Base-by-base conservation (phyloP, 2,797 vertebrate genomes). In the Alfaro cultratus region DNA sequence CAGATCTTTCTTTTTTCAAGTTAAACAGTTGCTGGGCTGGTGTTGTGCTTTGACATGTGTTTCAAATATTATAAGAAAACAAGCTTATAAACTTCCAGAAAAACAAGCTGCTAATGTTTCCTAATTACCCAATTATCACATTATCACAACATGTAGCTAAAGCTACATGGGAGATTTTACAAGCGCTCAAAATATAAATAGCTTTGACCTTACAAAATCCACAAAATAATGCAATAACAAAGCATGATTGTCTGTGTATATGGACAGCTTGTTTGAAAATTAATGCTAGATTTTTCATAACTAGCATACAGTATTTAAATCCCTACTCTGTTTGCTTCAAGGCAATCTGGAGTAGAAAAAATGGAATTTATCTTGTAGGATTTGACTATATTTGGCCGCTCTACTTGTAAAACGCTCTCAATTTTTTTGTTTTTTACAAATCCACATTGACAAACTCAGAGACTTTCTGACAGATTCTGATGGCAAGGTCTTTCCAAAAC, bases 11-110 rank as follows among this genome's bases (percentile, higher is more conserved):
- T 71, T 71, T 26, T 70, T 68, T 79, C 75, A 60, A 86, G 76
- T 77, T 29, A 83, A 77, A 82, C 81, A 67, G 36, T 83, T 77
- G 80, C 68, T 53, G 67, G 60, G 82, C 75, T 85, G 84, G 1
- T 4, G 51, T 13, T 64, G 45, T 31, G n/a, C 55, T 70, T 86
- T 73, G 74, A 64, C 75, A 73, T 74, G 83, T 45, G 53, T 74
- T 77, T 80, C 31, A 34, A 64, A 39, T 62, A 43, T 77, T 60
- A 29, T 16, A 71, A 73, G 8, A 60, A 21, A n/a, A n/a, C n/a
- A n/a, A n/a, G n/a, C n/a, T n/a, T n/a, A n/a, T n/a, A n/a, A n/a
- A 45, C 11, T 29, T 71, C 15, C 12, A 43, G 11, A 5, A 71
- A 71, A 71, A n/a, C 41, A 45, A 68, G n/a, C 13, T 16, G 41